Conservation (phyloP, 2,888 invertebrate species). For the Campoplex capitator region DNA sequence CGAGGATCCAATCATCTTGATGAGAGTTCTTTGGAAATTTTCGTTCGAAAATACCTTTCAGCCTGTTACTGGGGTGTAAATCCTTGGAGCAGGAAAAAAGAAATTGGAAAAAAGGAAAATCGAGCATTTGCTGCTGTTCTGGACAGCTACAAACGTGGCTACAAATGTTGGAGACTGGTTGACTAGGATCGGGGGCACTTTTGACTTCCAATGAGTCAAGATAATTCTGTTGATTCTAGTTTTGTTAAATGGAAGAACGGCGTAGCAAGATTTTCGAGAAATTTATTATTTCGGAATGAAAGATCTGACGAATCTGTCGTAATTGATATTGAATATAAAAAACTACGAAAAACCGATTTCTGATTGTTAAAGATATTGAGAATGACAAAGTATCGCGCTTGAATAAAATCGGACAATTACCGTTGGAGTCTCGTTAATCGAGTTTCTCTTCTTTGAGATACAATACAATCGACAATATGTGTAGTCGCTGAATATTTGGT, state of each 20-base stretch:
- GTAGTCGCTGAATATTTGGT: slow-evolving; percentile 26
- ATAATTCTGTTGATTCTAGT: background rate
- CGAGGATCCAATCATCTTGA: too few relatives aligned
- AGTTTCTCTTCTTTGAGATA: background rate
- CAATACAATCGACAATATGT: slow-evolving; percentile 1
- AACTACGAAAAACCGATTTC: background rate
- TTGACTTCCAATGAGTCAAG: background rate
- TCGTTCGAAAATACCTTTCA: too few relatives aligned
- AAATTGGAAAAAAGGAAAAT: background rate
- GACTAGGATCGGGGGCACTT: background rate
- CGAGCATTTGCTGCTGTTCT: background rate
- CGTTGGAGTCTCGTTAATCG: slow-evolving; percentile 6
- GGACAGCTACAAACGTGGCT: background rate
- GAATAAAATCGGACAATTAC: slow-evolving; percentile 2
- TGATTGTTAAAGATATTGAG: background rate
- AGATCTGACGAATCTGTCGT: background rate
- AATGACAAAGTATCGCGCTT: background rate
- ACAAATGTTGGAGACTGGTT: background rate
- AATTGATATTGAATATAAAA: background rate
- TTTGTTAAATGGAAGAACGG: background rate
- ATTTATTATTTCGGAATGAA: background rate
- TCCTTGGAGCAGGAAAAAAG: background rate
- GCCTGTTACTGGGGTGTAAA: too few relatives aligned
- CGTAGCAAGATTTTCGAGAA: background rate
- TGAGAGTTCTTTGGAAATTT: too few relatives aligned